These are phyloP conservation scores for Falco concolor DNA, from an alignment of 2,797 vertebrate species.

Conservation along the genomic window DNA sequence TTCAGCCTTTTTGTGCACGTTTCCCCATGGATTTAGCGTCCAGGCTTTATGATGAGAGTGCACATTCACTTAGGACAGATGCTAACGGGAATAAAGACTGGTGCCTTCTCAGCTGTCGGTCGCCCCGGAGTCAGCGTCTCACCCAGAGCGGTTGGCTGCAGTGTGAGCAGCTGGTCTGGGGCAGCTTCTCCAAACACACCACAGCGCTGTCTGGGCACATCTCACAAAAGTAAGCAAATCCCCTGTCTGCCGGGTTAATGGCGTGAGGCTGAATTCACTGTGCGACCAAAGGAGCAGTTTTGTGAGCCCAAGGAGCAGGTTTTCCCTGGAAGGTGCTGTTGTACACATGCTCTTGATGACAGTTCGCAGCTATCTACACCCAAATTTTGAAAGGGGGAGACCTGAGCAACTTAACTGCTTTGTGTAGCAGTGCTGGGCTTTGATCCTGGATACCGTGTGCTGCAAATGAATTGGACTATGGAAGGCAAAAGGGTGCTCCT, in stretches of 20 bases:
- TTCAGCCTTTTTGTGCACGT: neutral
- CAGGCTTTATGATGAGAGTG: neutral
- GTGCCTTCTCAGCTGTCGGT: neutral
- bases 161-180: neutral
- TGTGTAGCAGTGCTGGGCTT: neutral
- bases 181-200: neutral
- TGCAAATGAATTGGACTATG: neutral
- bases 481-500: neutral
- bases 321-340: neutral
- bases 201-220: neutral
- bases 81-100: neutral
- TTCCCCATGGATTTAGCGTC: conserved; percentile 8
- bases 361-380: neutral
- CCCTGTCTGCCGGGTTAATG: neutral
- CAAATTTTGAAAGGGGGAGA: neutral
- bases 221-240: neutral
- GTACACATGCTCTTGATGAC: neutral
- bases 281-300: neutral
- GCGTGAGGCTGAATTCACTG: neutral
- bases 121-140: neutral
- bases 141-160: neutral
- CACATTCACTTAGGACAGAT: neutral
- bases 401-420: neutral
- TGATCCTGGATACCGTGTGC: neutral
- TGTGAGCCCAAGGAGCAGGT: neutral